phyloP scores from a whole-genome alignment of 2,888 invertebrate genomes.

The Eurytoma adleriae region DNA sequence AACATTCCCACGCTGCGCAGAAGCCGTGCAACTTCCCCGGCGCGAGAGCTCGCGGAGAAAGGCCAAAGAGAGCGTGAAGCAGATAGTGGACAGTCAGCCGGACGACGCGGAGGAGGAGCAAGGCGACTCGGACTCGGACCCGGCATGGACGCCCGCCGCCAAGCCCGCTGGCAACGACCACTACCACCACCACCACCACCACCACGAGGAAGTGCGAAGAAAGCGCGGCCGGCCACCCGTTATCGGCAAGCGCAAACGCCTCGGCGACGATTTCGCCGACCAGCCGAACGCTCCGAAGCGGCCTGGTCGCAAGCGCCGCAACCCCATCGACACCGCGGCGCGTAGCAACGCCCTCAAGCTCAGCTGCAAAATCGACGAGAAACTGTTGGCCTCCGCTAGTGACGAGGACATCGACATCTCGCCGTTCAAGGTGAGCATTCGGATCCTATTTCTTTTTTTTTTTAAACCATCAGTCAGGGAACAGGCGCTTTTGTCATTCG shows the following conservation, averaged over 20 bases:
- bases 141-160: conserved; percentile 85
- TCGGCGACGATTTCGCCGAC: conserved; percentile 10
- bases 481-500: conserved; percentile 12
- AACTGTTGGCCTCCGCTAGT: conserved; percentile 68
- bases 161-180: conserved; percentile 75
- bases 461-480: neutral
- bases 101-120: conserved; percentile 79
- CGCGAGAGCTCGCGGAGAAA: conserved; percentile 82
- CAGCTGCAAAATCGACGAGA: conserved; percentile 71
- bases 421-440: conserved; percentile 69
- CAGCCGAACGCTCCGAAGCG: conserved; percentile 10
- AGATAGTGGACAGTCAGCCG: conserved; percentile 75
- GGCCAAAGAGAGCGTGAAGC: conserved; percentile 81
- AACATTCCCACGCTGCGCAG: conserved; percentile 9
- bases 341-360: conserved; percentile 62
- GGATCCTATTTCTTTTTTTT: neutral
- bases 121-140: conserved; percentile 83
- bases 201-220: conserved; percentile 69
- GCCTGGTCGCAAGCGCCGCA: conserved; percentile 39
- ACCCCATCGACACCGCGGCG: conserved; percentile 58
- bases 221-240: conserved; percentile 64
- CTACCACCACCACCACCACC: no score
- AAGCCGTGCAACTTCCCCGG: conserved; percentile 74
- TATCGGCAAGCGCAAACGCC: conserved; percentile 33
- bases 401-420: conserved; percentile 74